Evolutionary conservation across 2,797 vertebrate species (phyloP).

Genomic region (Aeoliscus strigatus): DNA sequence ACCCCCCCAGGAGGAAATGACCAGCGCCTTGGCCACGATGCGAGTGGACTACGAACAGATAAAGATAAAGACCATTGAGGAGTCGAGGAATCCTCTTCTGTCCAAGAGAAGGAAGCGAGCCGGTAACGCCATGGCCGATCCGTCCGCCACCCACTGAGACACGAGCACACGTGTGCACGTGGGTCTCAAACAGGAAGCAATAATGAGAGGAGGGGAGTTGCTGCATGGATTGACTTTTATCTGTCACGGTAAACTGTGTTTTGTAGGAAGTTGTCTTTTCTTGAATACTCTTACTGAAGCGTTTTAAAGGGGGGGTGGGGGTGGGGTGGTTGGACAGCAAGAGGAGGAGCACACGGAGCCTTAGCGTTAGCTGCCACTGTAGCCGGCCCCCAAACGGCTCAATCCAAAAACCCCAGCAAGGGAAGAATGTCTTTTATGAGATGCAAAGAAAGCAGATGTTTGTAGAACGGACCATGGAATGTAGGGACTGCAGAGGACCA

Average conservation of each 20-base stretch:
- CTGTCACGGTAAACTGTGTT: constrained; percentile 66
- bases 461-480: constrained; percentile 76
- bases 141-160: constrained; percentile 55
- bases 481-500: no score
- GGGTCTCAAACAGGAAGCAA: constrained; percentile 82
- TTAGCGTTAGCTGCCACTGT: constrained; percentile 48
- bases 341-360: constrained; percentile 41
- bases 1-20: constrained; percentile 97
- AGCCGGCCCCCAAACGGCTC: constrained; percentile 51
- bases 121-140: constrained; percentile 49
- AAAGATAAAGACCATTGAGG: constrained; percentile 97
- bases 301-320: constrained; percentile 30
- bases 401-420: constrained; percentile 62
- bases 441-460: constrained; percentile 49
- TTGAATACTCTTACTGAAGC: constrained; percentile 69
- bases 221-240: constrained; percentile 67
- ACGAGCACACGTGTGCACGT: constrained; percentile 43
- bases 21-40: constrained; percentile 98
- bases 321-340: constrained; percentile 30
- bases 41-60: constrained; percentile 97
- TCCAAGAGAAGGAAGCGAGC: constrained; percentile 93
- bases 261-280: constrained; percentile 66
- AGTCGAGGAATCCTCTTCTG: constrained; percentile 92
- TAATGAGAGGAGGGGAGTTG: constrained; percentile 75
- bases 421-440: constrained; percentile 43